phyloP scores from a whole-genome alignment of 37 sponge, comb jelly and placozoan genomes.

The Bolinopsis microptera region DNA sequence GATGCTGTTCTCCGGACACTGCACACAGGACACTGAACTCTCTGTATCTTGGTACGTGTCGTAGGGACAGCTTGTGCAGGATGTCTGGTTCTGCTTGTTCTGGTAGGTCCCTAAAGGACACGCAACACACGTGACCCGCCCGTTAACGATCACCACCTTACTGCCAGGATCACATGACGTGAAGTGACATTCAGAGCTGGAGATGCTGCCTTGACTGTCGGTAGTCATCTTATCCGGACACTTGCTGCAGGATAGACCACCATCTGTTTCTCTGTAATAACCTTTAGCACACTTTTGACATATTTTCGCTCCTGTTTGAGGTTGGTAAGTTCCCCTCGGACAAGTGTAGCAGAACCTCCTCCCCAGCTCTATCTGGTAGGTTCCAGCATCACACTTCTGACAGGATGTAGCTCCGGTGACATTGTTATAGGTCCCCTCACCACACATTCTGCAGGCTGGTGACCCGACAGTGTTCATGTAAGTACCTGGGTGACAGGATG shows the following conservation, averaged over 20 bases:
- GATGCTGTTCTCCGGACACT: slow-evolving; percentile 43
- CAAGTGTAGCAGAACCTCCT: slow-evolving; percentile 29
- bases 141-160: not conserved
- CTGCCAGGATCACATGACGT: slow-evolving; percentile 25
- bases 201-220: slow-evolving; percentile 8
- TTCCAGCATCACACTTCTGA: slow-evolving; percentile 1
- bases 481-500: not conserved
- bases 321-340: slow-evolving; percentile 28
- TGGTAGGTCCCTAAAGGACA: slow-evolving; percentile 55
- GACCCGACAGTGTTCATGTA: not conserved
- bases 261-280: slow-evolving; percentile 23
- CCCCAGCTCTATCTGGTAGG: slow-evolving; percentile 56
- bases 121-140: slow-evolving; percentile 21
- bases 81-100: not conserved
- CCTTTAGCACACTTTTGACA: slow-evolving; percentile 7
- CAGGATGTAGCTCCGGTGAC: not conserved
- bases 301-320: not conserved
- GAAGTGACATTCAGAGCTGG: slow-evolving; percentile 33
- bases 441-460: not conserved
- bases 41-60: slow-evolving; percentile 33
- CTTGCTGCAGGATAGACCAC: not conserved
- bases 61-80: not conserved
- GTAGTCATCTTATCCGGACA: slow-evolving; percentile 47
- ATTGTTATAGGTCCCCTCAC: not conserved
- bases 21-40: slow-evolving; percentile 4